phyloP scores from a whole-genome alignment of 1,140 invertebrate species.

The Drosophila baimaii region DNA sequence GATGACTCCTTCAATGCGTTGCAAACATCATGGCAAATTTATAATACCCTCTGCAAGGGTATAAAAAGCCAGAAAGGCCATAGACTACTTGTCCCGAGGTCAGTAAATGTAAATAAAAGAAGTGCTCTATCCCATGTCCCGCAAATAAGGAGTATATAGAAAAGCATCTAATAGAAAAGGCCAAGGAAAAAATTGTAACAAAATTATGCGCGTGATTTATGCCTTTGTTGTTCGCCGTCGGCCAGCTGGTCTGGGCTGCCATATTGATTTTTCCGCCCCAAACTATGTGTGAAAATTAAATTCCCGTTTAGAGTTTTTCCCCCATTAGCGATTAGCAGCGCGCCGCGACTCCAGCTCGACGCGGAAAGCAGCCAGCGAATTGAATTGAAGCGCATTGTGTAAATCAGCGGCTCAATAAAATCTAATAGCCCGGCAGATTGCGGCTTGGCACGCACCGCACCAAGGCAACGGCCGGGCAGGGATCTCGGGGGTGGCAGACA shows the following conservation, averaged over 20 bases:
- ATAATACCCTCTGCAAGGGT: no score
- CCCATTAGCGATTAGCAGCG: conserved; percentile 52
- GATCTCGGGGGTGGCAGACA: conserved; percentile 31
- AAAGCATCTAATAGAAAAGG: conserved; percentile 46
- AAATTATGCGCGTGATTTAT: conserved; percentile 76
- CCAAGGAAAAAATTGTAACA: conserved; percentile 39
- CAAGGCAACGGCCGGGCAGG: conserved; percentile 33
- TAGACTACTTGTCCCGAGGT: conserved; percentile 38
- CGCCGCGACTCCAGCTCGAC: neutral
- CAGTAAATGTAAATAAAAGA: conserved; percentile 73
- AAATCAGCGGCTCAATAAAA: conserved; percentile 82
- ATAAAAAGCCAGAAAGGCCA: conserved; percentile 8
- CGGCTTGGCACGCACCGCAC: conserved; percentile 67
- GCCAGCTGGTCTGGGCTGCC: conserved; percentile 16
- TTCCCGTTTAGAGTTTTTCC: conserved; percentile 61
- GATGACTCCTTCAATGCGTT: no score
- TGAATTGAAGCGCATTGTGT: conserved; percentile 78
- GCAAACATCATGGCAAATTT: no score
- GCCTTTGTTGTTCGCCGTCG: conserved; percentile 47
- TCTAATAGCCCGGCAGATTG: conserved; percentile 78
- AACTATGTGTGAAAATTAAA: conserved; percentile 79
- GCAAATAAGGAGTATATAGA: neutral
- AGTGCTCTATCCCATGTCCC: conserved; percentile 8
- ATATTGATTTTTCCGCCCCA: conserved; percentile 62
- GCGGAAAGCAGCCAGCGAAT: conserved; percentile 41